Percentiles rank a stretch among this genome's conserved stretches.
Conservation (phyloP, 2,888 invertebrate species). For the Acanthosoma haemorrhoidale region DNA sequence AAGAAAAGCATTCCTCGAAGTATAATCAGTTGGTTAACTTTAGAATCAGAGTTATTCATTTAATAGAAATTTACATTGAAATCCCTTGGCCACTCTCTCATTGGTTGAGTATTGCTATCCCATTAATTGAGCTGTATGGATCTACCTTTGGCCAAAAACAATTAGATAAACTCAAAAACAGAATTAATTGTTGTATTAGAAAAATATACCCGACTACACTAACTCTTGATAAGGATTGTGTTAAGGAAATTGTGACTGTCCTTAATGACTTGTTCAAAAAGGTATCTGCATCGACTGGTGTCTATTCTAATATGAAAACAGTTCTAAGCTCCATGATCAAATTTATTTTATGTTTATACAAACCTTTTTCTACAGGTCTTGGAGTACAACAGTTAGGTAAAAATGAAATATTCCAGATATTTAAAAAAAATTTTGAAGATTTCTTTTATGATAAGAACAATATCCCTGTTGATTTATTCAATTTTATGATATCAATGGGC, state of each 20-base stretch:
- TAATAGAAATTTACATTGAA: constrained; percentile 17
- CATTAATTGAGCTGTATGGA: constrained; percentile 11
- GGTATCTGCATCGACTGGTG: not conserved
- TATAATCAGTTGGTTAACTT: constrained; percentile 14
- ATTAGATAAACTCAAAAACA: not conserved
- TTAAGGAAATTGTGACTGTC: not conserved
- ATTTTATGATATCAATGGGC: not conserved
- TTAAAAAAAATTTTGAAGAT: not conserved
- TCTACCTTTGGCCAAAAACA: constrained; percentile 9
- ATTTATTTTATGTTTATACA: constrained; percentile 15
- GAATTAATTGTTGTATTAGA: not conserved
- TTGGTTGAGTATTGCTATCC: not conserved
- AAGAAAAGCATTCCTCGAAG: not conserved
- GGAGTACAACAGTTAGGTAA: not conserved
- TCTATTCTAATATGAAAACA: constrained; percentile 16
- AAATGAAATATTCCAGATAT: constrained; percentile 9
- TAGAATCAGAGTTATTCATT: constrained; percentile 20
- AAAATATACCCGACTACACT: constrained; percentile 15
- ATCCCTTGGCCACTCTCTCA: constrained; percentile 12
- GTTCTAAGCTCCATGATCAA: not conserved
- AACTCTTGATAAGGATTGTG: not conserved
- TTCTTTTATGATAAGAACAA: constrained; percentile 16
- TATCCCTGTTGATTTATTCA: not conserved
- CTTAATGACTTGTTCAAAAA: constrained; percentile 3
- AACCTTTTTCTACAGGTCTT: constrained; percentile 3